These are phyloP conservation scores for Babylonia areolata DNA, from an alignment of 1,140 invertebrate genomes.

Conservation along the genomic window DNA sequence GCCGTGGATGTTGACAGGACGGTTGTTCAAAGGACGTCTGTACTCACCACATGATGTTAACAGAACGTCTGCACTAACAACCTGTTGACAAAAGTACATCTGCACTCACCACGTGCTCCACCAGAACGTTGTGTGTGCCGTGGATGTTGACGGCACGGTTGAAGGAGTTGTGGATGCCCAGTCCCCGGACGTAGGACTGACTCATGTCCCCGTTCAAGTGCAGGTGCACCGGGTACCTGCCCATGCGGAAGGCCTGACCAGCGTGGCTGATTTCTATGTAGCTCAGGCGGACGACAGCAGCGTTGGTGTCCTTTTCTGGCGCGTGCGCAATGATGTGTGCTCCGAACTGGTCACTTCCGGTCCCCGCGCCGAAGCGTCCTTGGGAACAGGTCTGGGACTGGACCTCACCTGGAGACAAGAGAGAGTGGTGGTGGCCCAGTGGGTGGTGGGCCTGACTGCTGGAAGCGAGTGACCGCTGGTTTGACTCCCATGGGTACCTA, in stretches of 20 bases:
- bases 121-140: slow-evolving; percentile 62
- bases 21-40: too few relatives aligned
- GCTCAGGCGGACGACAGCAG: slow-evolving; percentile 44
- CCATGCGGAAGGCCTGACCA: slow-evolving; percentile 74
- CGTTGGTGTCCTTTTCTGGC: slow-evolving; percentile 53
- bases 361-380: slow-evolving; percentile 72
- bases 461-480: too few relatives aligned
- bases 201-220: slow-evolving; percentile 70
- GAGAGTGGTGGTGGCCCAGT: too few relatives aligned
- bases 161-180: slow-evolving; percentile 70
- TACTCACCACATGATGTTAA: too few relatives aligned
- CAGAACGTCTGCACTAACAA: too few relatives aligned
- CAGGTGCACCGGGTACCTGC: slow-evolving; percentile 74
- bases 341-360: slow-evolving; percentile 71
- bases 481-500: too few relatives aligned
- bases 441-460: too few relatives aligned
- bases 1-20: too few relatives aligned
- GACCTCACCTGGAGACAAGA: slow-evolving; percentile 73
- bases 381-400: slow-evolving; percentile 70
- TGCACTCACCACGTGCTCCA: slow-evolving; percentile 45
- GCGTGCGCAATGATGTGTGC: slow-evolving; percentile 68
- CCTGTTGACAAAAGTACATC: too few relatives aligned
- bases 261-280: slow-evolving; percentile 65
- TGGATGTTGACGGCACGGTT: slow-evolving; percentile 75
- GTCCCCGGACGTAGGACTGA: slow-evolving; percentile 69